Base-by-base conservation (phyloP, 1,140 invertebrate genomes). In the Portunus trituberculatus region DNA sequence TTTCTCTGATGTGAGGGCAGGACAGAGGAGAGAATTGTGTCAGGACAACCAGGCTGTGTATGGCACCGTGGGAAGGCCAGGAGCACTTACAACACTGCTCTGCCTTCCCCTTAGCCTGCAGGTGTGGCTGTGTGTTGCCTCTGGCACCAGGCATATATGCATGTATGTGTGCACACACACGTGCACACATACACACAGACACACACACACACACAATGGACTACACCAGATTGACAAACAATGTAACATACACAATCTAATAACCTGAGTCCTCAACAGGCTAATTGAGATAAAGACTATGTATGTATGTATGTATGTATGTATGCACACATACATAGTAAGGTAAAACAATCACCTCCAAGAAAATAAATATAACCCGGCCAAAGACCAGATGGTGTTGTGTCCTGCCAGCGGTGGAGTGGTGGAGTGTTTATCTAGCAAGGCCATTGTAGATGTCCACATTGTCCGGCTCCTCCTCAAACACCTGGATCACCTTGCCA, bases 401-500 rank as follows among this genome's bases (percentile, higher is more conserved):
- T 10, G 12, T 59, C 52, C 52, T 59, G 8, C 52, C 52, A 4
- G 0, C 16, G 3, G 89, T 59, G 48, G 25, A 31, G 52, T 39
- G 3, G 89, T 59, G 48, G 25, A 31, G 52, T 39, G 14, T 52
- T 46, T 93, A 93, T 84, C 92, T 93, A 39, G n/a, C 32, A 48
- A 93, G 82, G 29, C 92, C 92, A 84, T 83, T 84, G 67, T 93
- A 93, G 3, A 84, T 14, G 14, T 93, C 92, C 59, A 93, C 92
- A 84, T 93, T 93, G 83, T 93, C 92, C 12, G 92, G 92, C 46
- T 94, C 95, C 89, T 96, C 96, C 25, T 76, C 52, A 97, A 99
- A 99, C 12, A 99, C 97, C 96, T 99, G 98, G 0, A 98, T 99
- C 10, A 99, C 98, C 96, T 98, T 98, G 0, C 99, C 99, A 96